Base-by-base conservation (phyloP, 2,797 vertebrate species). In the Chaunax sp. region DNA sequence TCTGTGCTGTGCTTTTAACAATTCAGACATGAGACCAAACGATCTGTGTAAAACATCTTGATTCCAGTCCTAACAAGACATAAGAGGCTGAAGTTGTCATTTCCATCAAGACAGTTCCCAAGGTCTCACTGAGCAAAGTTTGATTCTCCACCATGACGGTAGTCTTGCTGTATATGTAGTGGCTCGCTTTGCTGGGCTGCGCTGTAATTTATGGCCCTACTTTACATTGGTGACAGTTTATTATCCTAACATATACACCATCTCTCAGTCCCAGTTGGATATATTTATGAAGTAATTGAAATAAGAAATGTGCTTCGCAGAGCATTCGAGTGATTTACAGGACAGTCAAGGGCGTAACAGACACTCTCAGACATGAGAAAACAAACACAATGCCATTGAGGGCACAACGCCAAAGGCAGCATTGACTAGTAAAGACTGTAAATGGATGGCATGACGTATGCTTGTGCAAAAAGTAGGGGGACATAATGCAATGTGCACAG, bases 251-350 rank as follows among this genome's bases (percentile, higher is more conserved):
- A 19, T 66, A 49, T 12, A 30, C 44, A 62, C 71, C 59, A 56
- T 63, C 9, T 35, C 46, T 25, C 30, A 50, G 50, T 68, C 75
- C n/a, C 49, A 70, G 57, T 51, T 50, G 46, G 64, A 62, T 49
- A n/a, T 64, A 81, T 85, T 79, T 83, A 80, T 89, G 60, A 66
- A 64, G 78, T 71, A 1, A 52, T 73, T 85, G 72, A 49, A 70
- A 77, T 72, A 53, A 66, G 49, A 78, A 68, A 70, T 53, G 14
- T 28, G 55, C 23, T 58, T 72, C 46, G 11, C 46, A 28, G 70
- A 75, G 56, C 30, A 64, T 61, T 69, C n/a, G 62, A 55, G 26
- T 75, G 75, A 74, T 83, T 83, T 76, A 71, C 35, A 45, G 60
- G 76, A 35, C 30, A 37, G 53, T 28, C 45, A 68, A 75, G 69